Evolutionary conservation across 2,113 vertebrate species (phyloP).

Genomic region (Pheucticus melanocephalus): DNA sequence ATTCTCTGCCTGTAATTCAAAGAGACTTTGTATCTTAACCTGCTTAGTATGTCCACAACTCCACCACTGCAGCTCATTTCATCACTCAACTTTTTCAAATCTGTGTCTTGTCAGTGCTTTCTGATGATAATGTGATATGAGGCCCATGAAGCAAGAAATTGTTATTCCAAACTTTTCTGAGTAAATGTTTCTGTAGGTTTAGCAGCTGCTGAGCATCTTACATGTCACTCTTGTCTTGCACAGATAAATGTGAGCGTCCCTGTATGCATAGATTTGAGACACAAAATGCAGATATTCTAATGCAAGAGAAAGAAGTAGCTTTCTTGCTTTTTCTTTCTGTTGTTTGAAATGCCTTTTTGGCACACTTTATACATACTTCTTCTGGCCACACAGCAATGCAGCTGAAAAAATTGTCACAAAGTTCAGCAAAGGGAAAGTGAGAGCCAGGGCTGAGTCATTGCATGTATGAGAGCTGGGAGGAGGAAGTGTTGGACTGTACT

Average conservation of each 20-base stretch:
- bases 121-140: neutral
- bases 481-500: neutral
- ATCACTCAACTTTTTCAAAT: neutral
- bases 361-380: neutral
- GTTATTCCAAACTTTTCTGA: neutral
- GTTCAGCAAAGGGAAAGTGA: slow-evolving; percentile 64
- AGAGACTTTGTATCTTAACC: neutral
- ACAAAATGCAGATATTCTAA: neutral
- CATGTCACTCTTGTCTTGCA: neutral
- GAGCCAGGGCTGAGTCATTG: slow-evolving; percentile 44
- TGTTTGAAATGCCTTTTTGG: slow-evolving; percentile 26
- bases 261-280: neutral
- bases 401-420: slow-evolving; percentile 63
- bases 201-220: neutral
- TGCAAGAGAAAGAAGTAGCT: neutral
- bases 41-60: accelerated
- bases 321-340: slow-evolving; percentile 19
- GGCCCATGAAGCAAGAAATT: neutral
- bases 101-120: neutral
- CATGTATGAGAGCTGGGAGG: neutral
- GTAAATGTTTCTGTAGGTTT: neutral
- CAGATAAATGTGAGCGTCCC: neutral
- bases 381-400: slow-evolving; percentile 9
- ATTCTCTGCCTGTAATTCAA: neutral
- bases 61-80: neutral